These are phyloP conservation scores for Carcina quercana DNA, from an alignment of 2,888 invertebrate genomes.

Conservation along the genomic window DNA sequence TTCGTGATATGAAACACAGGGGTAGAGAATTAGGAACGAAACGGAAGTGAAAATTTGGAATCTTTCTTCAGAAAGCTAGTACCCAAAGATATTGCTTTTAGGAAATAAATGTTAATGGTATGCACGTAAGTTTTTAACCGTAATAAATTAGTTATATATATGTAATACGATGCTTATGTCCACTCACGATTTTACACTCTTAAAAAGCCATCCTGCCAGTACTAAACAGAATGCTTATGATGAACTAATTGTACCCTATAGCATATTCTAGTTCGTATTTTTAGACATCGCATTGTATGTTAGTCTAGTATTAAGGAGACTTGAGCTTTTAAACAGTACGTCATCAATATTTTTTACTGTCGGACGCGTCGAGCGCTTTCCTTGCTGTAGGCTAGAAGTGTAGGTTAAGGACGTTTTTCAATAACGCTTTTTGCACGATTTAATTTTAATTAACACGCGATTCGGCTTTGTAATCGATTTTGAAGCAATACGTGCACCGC, in stretches of 20 bases:
- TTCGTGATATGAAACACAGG: no score
- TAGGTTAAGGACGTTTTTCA: conserved; percentile 17
- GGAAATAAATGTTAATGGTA: conserved; percentile 62
- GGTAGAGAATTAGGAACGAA: conserved; percentile 16
- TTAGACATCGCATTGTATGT: conserved; percentile 72
- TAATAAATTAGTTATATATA: conserved; percentile 55
- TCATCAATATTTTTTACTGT: conserved; percentile 63
- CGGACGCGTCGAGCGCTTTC: conserved; percentile 47
- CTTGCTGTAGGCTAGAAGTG: conserved; percentile 41
- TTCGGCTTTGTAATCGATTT: conserved; percentile 14
- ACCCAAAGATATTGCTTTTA: conserved; percentile 65
- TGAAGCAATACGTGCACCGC: conserved; percentile 19
- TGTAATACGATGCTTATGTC: conserved; percentile 71
- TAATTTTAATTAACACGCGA: conserved; percentile 13
- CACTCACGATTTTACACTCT: conserved; percentile 68
- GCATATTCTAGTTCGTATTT: conserved; percentile 69
- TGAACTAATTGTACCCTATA: conserved; percentile 67
- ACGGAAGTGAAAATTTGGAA: conserved; percentile 50
- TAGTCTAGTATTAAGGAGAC: conserved; percentile 68
- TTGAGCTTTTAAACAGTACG: conserved; percentile 67
- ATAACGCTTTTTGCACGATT: conserved; percentile 28
- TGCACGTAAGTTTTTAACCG: conserved; percentile 61
- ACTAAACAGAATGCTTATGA: conserved; percentile 71
- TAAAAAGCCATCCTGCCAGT: conserved; percentile 69
- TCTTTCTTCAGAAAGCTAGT: conserved; percentile 71